phyloP scores from a whole-genome alignment of 2,888 invertebrate species.

The Apoda limacodes region DNA sequence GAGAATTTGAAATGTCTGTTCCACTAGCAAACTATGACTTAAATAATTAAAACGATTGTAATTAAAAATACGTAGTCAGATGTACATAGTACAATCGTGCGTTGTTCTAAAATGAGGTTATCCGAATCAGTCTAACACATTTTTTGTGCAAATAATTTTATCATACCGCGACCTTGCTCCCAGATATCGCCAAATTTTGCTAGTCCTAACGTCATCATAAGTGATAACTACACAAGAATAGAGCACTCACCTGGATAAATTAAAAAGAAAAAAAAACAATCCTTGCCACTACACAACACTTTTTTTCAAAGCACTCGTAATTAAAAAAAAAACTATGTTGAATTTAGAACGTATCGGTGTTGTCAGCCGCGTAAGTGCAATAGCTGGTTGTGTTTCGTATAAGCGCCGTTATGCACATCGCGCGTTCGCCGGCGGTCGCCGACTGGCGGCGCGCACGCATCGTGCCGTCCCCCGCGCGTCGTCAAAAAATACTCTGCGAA shows the following conservation, averaged over 20 bases:
- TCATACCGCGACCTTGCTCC: conserved; percentile 65
- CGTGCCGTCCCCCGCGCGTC: conserved; percentile 24
- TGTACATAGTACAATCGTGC: too few species aligned
- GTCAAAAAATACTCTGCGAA: conserved; percentile 49
- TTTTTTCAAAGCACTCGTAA: conserved; percentile 14
- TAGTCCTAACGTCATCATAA: conserved; percentile 56
- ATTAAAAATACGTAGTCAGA: too few species aligned
- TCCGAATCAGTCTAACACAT: conserved; percentile 60
- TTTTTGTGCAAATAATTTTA: conserved; percentile 68
- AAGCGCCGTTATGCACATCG: conserved; percentile 40
- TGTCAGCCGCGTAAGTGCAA: conserved; percentile 33
- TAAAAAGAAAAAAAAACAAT: conserved; percentile 11
- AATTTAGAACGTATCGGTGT: conserved; percentile 12
- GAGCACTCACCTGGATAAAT: conserved; percentile 26
- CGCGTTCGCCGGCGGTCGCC: conserved; percentile 56
- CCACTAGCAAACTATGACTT: too few species aligned
- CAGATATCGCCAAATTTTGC: conserved; percentile 61
- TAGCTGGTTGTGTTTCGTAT: conserved; percentile 26
- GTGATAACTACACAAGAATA: conserved; percentile 30
- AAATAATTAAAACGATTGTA: too few species aligned
- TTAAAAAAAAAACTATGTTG: conserved; percentile 8
- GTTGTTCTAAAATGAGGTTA: conserved; percentile 64
- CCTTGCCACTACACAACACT: conserved; percentile 23
- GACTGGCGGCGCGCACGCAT: conserved; percentile 62
- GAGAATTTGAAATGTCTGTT: too few species aligned